Percentiles rank a stretch among this genome's conserved stretches.
phyloP scores from a whole-genome alignment of 2,113 vertebrate genomes.

The Chrysemys picta region DNA sequence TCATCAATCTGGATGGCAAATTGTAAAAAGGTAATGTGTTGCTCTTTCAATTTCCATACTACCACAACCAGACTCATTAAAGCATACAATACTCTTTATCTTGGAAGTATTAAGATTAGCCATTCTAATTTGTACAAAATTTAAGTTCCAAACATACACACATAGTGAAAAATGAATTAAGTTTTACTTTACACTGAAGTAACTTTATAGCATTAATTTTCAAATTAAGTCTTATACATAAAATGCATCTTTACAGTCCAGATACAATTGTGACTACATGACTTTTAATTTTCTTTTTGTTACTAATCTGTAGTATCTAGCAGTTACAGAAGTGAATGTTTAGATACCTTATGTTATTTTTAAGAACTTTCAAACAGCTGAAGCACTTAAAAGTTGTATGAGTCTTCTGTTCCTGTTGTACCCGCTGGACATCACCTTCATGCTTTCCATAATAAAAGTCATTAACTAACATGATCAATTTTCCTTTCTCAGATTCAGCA shows the following conservation, averaged over 20 bases:
- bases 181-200: background rate
- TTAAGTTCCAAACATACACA: background rate
- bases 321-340: background rate
- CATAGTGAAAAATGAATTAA: background rate
- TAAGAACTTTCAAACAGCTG: conserved; percentile 96
- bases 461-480: conserved; percentile 96
- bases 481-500: conserved; percentile 86
- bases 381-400: conserved; percentile 94
- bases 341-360: conserved; percentile 96
- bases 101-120: background rate
- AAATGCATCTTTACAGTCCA: background rate
- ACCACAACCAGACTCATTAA: conserved; percentile 25
- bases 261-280: background rate
- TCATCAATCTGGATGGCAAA: conserved; percentile 80
- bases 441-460: conserved; percentile 96
- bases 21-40: conserved; percentile 47
- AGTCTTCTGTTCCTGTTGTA: conserved; percentile 84
- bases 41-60: conserved; percentile 20
- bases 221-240: accelerated
- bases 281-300: background rate
- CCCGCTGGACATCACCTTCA: conserved; percentile 84
- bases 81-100: background rate
- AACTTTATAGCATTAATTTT: background rate
- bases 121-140: background rate
- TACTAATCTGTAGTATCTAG: background rate